Percentiles rank a stretch among this genome's conserved stretches.
Conservation (phyloP, 2,888 invertebrate species). For the Limnephilus marmoratus region DNA sequence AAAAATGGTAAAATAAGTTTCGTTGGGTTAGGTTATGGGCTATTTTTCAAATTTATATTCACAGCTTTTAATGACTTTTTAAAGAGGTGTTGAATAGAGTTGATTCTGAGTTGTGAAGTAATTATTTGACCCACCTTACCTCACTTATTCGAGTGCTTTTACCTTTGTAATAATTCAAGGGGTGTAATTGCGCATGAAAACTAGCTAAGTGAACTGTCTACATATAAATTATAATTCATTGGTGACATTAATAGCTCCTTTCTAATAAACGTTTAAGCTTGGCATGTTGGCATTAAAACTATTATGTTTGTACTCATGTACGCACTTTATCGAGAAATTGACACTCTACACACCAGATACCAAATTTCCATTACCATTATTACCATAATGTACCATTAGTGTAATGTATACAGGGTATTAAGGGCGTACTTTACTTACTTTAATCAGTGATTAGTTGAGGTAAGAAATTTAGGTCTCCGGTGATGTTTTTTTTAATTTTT, state of each 20-base stretch:
- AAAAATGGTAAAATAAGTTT: too few species aligned
- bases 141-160: not conserved
- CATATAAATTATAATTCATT: not conserved
- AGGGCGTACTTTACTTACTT: too few species aligned
- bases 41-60: too few species aligned
- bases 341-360: not conserved
- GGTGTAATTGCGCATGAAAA: not conserved
- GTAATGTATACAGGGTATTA: not conserved
- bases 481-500: too few species aligned
- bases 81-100: too few species aligned
- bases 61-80: too few species aligned
- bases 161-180: not conserved
- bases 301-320: not conserved
- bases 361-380: not conserved
- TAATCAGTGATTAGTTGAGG: too few species aligned
- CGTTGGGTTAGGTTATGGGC: too few species aligned
- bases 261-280: not conserved
- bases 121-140: not conserved
- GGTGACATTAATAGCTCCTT: not conserved
- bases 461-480: too few species aligned
- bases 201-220: not conserved
- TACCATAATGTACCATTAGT: too few species aligned
- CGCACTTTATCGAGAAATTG: not conserved
- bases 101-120: not conserved
- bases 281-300: not conserved